These are phyloP conservation scores for Cardiocondyla obscurior DNA, from an alignment of 1,140 invertebrate genomes.

Conservation along the genomic window DNA sequence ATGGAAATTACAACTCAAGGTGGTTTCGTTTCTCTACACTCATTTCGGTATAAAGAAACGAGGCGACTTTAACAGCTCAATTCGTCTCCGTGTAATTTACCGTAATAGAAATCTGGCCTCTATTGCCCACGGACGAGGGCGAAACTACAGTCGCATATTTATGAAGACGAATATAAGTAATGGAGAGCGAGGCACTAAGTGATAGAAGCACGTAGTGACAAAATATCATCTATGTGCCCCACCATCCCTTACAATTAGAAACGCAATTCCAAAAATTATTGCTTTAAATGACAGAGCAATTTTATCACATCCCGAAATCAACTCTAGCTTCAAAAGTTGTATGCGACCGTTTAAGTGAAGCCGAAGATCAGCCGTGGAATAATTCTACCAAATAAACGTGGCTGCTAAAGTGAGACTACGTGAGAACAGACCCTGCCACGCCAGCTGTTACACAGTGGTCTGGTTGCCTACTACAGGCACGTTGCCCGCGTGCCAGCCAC, in stretches of 20 bases:
- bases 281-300: not conserved
- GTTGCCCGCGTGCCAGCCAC: not conserved
- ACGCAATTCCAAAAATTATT: not conserved
- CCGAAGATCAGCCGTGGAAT: not conserved
- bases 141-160: not conserved
- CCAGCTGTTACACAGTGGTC: conserved; percentile 14
- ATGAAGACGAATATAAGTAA: not conserved
- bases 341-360: not conserved
- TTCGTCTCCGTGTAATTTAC: not conserved
- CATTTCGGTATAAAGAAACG: not conserved
- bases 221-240: no score
- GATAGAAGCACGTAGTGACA: no score
- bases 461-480: not conserved
- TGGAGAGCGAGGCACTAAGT: no score
- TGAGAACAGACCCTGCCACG: not conserved
- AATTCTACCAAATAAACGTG: not conserved
- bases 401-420: not conserved
- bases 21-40: not conserved
- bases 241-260: no score
- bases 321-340: not conserved
- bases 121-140: not conserved
- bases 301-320: not conserved
- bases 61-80: not conserved
- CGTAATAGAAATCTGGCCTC: not conserved
- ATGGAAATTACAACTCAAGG: not conserved